Percentiles rank a stretch among this genome's conserved stretches.
These are phyloP conservation scores for Drosophila grimshawi DNA, from an alignment of 1,140 invertebrate genomes.

Conservation along the genomic window DNA sequence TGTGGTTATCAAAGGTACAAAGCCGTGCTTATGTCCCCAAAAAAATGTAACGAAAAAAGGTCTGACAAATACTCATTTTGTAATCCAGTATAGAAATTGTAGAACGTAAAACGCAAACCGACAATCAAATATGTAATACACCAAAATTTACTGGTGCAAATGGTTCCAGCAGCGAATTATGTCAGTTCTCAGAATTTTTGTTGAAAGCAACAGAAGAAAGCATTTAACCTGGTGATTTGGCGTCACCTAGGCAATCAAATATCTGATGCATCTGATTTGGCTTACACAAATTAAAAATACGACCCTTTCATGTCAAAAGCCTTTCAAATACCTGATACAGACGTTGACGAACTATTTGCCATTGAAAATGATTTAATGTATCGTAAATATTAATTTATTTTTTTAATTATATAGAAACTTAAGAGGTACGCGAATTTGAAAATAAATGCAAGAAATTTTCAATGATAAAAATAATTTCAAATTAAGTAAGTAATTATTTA, in stretches of 20 bases:
- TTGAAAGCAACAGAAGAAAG: conserved; percentile 18
- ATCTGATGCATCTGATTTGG: conserved; percentile 34
- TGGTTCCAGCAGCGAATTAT: conserved; percentile 36
- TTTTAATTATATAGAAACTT: no score
- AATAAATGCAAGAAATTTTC: no score
- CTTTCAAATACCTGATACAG: background rate
- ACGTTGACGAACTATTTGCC: background rate
- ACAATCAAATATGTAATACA: conserved; percentile 72
- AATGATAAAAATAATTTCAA: no score
- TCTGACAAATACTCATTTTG: conserved; percentile 40
- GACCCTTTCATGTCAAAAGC: conserved; percentile 17
- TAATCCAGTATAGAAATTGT: conserved; percentile 8
- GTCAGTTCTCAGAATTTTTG: conserved; percentile 40
- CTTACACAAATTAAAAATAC: conserved; percentile 37
- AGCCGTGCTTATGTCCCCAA: conserved; percentile 42
- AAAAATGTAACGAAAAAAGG: conserved; percentile 37
- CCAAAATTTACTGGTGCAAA: conserved; percentile 45
- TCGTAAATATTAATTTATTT: no score
- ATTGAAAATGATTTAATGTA: background rate
- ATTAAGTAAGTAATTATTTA: no score
- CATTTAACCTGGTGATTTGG: conserved; percentile 7
- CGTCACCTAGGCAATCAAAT: conserved; percentile 22
- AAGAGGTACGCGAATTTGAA: no score
- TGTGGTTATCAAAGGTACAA: conserved; percentile 58
- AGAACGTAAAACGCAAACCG: conserved; percentile 34